Base-by-base conservation (phyloP, 2,113 vertebrate genomes). In the Rhabdornis inornatus region DNA sequence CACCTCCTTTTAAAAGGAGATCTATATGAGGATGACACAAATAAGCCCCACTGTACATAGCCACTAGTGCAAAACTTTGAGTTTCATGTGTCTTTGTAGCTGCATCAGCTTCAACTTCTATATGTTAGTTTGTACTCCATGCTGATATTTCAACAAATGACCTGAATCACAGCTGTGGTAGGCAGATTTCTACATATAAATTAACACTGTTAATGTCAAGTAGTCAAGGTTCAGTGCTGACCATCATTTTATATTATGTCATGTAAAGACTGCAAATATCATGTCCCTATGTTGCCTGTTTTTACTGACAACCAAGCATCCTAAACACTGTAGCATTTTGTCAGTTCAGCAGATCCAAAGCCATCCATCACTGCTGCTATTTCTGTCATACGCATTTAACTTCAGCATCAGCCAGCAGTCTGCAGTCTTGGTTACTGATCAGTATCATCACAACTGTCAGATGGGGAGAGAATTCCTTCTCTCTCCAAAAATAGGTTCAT, bases 381-480 rank as follows among this genome's bases (percentile, higher is more conserved):
- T 97, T 97, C 97, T 98, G 98, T 98, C 98, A 98, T 91, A 96
- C 0, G 5, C 83, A 40, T 89, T 98, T 98, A 98, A 96, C 94
- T 96, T 98, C 95, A 97, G 94, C 94, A 96, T 92, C 96, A 97
- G 95, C 92, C 96, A 97, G 94, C 76, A 94, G 87, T 80, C 91
- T 95, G 88, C 89, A 96, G 92, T 81, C 90, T 95, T 96, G 96
- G 92, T 96, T 97, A 96, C 95, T 87, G 92, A 97, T 96, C 95
- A 89, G 85, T 90, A 87, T 96, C 90, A 96, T 94, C 92, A 78
- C 90, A 82, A 66, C 78, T 80, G 83, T 92, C 96, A 94, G 84
- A 69, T 42, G 40, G 53, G 37, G 61, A 95, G 23, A 13, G 50
- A 55, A 28, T 83, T 69, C 65, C 60, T 50, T 90, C 74, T 63